Conservation (phyloP, 2,888 invertebrate species). For the Halictus ligatus region DNA sequence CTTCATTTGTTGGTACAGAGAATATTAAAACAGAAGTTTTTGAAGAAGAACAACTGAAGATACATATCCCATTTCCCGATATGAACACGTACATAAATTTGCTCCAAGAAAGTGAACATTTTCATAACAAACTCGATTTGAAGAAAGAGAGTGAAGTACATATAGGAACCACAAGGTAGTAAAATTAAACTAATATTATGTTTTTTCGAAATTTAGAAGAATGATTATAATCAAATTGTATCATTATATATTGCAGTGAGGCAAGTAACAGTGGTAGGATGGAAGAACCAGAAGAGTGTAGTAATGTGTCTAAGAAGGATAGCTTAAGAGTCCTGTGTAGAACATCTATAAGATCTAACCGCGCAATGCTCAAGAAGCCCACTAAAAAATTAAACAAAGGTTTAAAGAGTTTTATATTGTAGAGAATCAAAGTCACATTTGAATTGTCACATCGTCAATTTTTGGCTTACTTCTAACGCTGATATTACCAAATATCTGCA, state of each 20-base stretch:
- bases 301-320: not conserved
- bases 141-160: not conserved
- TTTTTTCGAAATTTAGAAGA: not conserved
- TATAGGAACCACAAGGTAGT: constrained; percentile 45
- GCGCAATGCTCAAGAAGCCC: constrained; percentile 37
- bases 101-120: constrained; percentile 66
- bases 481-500: no score
- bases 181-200: not conserved
- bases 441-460: no score
- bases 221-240: not conserved
- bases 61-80: constrained; percentile 31
- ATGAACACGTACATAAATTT: constrained; percentile 43
- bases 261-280: not conserved
- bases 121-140: constrained; percentile 59
- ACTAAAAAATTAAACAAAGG: constrained; percentile 51
- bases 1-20: constrained; percentile 67
- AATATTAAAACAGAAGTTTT: constrained; percentile 77
- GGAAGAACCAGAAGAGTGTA: not conserved
- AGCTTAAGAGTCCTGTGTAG: not conserved
- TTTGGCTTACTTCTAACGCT: no score
- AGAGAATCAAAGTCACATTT: not conserved
- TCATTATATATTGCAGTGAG: constrained; percentile 17
- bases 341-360: not conserved
- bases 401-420: constrained; percentile 43
- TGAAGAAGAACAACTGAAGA: constrained; percentile 66